Evolutionary conservation across 2,797 vertebrate genomes (phyloP).

Genomic region (Fratercula arctica): DNA sequence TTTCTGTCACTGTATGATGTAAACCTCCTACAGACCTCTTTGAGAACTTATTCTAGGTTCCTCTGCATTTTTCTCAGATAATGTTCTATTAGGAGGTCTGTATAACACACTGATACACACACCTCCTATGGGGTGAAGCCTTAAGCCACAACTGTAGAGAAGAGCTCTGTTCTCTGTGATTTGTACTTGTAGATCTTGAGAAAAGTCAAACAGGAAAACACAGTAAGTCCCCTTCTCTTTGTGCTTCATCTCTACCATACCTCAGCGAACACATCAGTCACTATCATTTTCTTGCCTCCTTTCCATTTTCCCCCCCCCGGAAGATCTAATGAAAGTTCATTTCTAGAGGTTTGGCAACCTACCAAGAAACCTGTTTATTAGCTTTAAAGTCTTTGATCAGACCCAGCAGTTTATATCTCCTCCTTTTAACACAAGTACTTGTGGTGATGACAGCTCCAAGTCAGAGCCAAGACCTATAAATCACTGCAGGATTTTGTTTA

Average conservation of each 20-base stretch:
- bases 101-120: background rate
- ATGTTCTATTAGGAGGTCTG: background rate
- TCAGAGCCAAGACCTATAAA: slow-evolving; percentile 47
- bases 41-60: background rate
- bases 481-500: slow-evolving; percentile 42
- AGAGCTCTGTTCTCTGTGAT: background rate
- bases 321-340: slow-evolving; percentile 7
- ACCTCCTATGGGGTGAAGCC: background rate
- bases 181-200: background rate
- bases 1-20: background rate
- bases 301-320: background rate
- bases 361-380: slow-evolving; percentile 30
- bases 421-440: slow-evolving; percentile 19
- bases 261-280: background rate
- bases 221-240: background rate
- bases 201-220: background rate
- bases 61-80: background rate
- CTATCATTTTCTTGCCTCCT: background rate
- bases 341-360: slow-evolving; percentile 12
- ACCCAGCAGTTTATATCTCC: background rate
- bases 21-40: background rate
- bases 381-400: slow-evolving; percentile 49
- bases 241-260: background rate
- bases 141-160: background rate
- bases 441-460: slow-evolving; percentile 16